Conservation (phyloP, 2,888 invertebrate genomes). For the Archips xylosteana region DNA sequence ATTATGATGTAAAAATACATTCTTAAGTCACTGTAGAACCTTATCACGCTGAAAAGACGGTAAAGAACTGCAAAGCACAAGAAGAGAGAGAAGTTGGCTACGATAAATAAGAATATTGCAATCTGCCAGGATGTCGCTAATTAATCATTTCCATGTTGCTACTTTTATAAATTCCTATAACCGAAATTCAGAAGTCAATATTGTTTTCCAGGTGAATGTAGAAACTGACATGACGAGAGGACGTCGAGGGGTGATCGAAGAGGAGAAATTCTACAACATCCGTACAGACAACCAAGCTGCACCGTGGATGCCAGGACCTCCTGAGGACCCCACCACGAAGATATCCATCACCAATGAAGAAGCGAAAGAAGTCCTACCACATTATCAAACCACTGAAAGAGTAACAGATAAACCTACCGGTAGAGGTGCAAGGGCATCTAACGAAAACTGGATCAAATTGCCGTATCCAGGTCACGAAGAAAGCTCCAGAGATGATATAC, state of each 20-base stretch:
- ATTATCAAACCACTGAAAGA: constrained; percentile 75
- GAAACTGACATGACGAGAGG: constrained; percentile 65
- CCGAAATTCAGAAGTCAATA: no score
- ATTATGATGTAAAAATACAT: no score
- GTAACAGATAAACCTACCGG: constrained; percentile 84
- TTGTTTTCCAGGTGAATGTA: constrained; percentile 58
- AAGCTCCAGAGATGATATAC: constrained; percentile 68
- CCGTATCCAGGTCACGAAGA: constrained; percentile 79
- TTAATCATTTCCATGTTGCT: no score
- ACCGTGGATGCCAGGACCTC: constrained; percentile 78
- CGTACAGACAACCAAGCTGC: constrained; percentile 63
- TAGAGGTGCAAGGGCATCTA: constrained; percentile 85
- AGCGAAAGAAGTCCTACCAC: constrained; percentile 61
- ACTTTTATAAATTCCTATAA: not conserved
- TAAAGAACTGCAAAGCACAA: no score
- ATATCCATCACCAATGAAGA: constrained; percentile 71
- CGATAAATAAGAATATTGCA: no score
- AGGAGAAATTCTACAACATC: constrained; percentile 77
- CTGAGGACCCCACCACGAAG: constrained; percentile 75
- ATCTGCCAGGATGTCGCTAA: no score
- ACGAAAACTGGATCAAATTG: constrained; percentile 87
- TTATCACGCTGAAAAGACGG: no score
- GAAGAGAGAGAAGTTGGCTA: not conserved
- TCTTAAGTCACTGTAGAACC: no score
- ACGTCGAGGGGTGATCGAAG: constrained; percentile 79